A percentile compares a stretch with the other conserved stretches of the same genome.
phyloP scores from a whole-genome alignment of 2,113 vertebrate genomes.

The Grantiella picta region DNA sequence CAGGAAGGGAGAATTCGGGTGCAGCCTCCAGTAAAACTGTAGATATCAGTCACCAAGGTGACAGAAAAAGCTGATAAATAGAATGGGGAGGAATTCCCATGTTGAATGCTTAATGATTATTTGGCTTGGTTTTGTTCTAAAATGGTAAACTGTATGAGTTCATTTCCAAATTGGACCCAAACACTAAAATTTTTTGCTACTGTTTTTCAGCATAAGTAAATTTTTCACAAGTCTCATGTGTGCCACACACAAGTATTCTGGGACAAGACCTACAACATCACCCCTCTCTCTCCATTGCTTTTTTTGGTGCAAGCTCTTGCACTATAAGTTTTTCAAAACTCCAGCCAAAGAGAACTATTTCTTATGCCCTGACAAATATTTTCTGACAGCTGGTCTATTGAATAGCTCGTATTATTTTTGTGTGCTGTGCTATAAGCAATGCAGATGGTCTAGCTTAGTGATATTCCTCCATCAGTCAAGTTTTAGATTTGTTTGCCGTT shows the following conservation, averaged over 20 bases:
- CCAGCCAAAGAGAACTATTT: neutral
- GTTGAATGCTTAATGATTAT: neutral
- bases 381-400: conserved; percentile 40
- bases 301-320: neutral
- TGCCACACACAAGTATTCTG: neutral
- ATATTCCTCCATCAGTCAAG: conserved; percentile 47
- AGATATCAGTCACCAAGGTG: neutral
- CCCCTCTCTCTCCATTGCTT: neutral
- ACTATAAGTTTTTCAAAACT: neutral
- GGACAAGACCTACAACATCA: neutral
- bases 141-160: neutral
- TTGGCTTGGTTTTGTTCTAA: neutral
- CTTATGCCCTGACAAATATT: conserved; percentile 1
- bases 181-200: neutral
- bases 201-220: neutral
- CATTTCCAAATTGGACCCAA: neutral
- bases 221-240: neutral
- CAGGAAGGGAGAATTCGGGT: rapidly evolving
- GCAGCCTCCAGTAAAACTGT: neutral
- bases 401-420: conserved; percentile 44
- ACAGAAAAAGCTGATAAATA: neutral
- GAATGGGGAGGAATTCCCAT: neutral
- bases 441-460: conserved; percentile 41
- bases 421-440: conserved; percentile 45
- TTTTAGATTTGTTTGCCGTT: conserved; percentile 18